Percentiles rank a stretch among this genome's conserved stretches.
Evolutionary conservation across 2,797 vertebrate genomes (phyloP).

Genomic region (Acipenser ruthenus): DNA sequence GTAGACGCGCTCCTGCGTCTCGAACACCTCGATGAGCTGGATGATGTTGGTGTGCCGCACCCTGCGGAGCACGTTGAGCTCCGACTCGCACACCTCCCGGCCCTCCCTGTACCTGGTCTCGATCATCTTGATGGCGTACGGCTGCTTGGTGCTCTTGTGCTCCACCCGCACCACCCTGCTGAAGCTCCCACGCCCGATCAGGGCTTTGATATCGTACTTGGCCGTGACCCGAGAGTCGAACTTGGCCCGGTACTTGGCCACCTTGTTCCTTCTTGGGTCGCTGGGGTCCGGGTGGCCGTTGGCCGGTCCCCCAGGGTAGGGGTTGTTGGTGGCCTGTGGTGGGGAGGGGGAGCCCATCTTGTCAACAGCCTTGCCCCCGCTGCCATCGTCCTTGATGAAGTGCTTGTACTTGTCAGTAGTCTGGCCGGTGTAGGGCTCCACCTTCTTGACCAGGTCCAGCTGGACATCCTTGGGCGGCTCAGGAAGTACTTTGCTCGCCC

Average conservation of each 20-base stretch:
- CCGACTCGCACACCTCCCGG: constrained; percentile 90
- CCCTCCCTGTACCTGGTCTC: constrained; percentile 92
- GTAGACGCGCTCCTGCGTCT: constrained; percentile 90
- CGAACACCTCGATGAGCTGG: constrained; percentile 95
- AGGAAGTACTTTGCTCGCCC: constrained; percentile 96
- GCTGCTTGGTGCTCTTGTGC: constrained; percentile 89
- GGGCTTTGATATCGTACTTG: constrained; percentile 94
- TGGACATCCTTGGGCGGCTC: constrained; percentile 89
- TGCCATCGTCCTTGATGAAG: constrained; percentile 77
- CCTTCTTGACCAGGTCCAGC: constrained; percentile 91
- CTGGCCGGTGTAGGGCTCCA: constrained; percentile 63
- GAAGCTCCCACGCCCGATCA: constrained; percentile 92
- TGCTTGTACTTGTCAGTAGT: constrained; percentile 83
- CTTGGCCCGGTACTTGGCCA: constrained; percentile 92
- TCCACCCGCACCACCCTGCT: constrained; percentile 92
- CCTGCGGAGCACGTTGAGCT: constrained; percentile 82
- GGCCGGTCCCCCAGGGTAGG: constrained; percentile 26
- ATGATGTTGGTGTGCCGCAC: constrained; percentile 94
- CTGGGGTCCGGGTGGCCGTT: constrained; percentile 37
- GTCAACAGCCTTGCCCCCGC: constrained; percentile 46
- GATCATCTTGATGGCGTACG: constrained; percentile 97
- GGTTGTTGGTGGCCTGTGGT: constrained; percentile 31
- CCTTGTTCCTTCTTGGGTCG: constrained; percentile 79
- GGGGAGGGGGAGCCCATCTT: constrained; percentile 63
- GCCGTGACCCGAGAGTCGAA: constrained; percentile 93